These are phyloP conservation scores for Psittacula derbiana DNA, from an alignment of 2,797 vertebrate genomes.

Conservation along the genomic window DNA sequence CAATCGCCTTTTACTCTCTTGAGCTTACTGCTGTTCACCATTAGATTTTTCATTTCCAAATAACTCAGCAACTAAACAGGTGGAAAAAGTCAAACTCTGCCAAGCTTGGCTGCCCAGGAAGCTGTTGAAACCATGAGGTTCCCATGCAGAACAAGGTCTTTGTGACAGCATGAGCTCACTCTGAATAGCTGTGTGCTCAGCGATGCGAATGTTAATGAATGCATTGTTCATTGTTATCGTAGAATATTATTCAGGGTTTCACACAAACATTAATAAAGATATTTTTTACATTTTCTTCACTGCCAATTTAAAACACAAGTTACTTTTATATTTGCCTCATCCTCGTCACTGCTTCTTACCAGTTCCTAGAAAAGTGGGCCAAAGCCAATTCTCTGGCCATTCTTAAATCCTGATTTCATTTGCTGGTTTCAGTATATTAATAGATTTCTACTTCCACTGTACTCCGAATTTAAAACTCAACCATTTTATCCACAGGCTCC, in stretches of 20 bases:
- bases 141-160: constrained; percentile 67
- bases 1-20: constrained; percentile 7
- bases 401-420: neutral
- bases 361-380: neutral
- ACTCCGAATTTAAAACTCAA: neutral
- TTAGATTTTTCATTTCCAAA: constrained; percentile 63
- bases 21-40: constrained; percentile 40
- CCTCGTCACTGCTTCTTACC: neutral
- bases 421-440: constrained; percentile 1
- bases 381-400: neutral
- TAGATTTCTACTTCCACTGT: neutral
- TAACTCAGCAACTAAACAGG: constrained; percentile 67
- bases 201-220: constrained; percentile 63
- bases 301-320: neutral
- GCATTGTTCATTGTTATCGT: constrained; percentile 40
- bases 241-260: constrained; percentile 36
- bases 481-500: neutral
- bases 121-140: constrained; percentile 70
- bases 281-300: neutral
- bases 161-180: constrained; percentile 65
- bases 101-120: constrained; percentile 72
- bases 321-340: neutral
- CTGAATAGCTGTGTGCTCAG: constrained; percentile 63
- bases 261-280: constrained; percentile 31
- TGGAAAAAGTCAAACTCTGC: constrained; percentile 73